Percentiles rank a stretch among this genome's conserved stretches.
Conservation (phyloP, 2,888 invertebrate genomes). For the Sesia apiformis region DNA sequence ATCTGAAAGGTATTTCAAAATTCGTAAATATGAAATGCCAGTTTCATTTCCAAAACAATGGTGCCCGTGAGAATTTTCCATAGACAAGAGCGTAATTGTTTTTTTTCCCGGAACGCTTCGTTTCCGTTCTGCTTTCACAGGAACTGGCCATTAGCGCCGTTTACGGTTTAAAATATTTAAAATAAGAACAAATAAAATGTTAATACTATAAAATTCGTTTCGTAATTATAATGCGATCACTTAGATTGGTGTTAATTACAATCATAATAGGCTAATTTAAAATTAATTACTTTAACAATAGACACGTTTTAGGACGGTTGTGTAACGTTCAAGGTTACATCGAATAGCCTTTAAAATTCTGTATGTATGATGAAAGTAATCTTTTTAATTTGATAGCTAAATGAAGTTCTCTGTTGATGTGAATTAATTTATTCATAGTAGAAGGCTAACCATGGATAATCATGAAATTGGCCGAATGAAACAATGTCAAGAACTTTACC, state of each 20-base stretch:
- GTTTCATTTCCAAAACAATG: not conserved
- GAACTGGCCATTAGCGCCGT: not conserved
- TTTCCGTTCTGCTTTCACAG: not conserved
- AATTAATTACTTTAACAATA: not conserved
- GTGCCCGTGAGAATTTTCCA: not conserved
- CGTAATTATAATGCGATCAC: not conserved
- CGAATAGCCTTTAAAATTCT: too few relatives aligned
- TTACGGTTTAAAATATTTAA: not conserved
- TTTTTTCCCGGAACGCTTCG: not conserved
- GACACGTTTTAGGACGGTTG: too few relatives aligned
- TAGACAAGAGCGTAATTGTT: not conserved
- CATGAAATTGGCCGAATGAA: slow-evolving; percentile 33
- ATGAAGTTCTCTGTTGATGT: too few relatives aligned
- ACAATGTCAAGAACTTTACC: slow-evolving; percentile 64
- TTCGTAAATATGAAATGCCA: too few relatives aligned
- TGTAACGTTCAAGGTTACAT: too few relatives aligned
- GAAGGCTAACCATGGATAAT: slow-evolving; percentile 13
- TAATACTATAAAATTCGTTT: not conserved
- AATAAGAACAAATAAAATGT: not conserved
- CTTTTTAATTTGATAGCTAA: too few relatives aligned
- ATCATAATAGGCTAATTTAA: not conserved
- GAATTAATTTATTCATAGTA: too few relatives aligned
- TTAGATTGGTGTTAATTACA: not conserved
- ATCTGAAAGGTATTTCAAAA: too few relatives aligned
- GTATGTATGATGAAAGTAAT: too few relatives aligned